phyloP scores from a whole-genome alignment of 2,113 vertebrate genomes.

The Felis catus region DNA sequence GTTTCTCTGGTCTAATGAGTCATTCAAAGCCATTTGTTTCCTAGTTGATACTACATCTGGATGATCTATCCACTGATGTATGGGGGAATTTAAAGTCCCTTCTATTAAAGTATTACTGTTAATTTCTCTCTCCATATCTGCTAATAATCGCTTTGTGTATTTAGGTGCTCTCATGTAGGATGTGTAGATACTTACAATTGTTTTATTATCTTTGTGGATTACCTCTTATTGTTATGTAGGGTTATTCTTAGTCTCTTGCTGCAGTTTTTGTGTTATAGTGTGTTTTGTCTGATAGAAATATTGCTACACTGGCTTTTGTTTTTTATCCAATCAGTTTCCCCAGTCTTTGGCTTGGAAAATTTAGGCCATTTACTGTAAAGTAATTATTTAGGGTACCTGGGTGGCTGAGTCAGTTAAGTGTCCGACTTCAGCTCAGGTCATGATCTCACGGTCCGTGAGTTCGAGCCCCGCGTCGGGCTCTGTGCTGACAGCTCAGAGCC shows the following conservation, averaged over 20 bases:
- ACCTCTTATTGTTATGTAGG: background rate
- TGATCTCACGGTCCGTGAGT: too few relatives aligned
- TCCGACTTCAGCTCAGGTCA: too few relatives aligned
- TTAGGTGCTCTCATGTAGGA: background rate
- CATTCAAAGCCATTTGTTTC: background rate
- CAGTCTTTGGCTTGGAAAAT: background rate
- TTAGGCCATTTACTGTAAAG: background rate
- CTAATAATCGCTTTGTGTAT: background rate
- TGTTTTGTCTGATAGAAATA: background rate
- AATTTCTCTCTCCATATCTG: background rate
- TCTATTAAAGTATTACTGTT: background rate
- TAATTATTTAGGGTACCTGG: background rate
- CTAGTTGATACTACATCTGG: background rate
- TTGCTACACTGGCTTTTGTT: background rate
- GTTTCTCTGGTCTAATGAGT: background rate
- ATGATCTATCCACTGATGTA: background rate
- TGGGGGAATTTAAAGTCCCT: background rate
- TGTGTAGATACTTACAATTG: background rate
- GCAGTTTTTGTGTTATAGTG: background rate
- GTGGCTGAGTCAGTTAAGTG: too few relatives aligned
- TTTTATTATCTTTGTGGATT: background rate
- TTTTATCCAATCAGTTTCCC: background rate
- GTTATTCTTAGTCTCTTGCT: background rate
- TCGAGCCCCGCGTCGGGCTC: accelerated
- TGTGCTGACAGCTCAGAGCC: too few relatives aligned